phyloP scores from a whole-genome alignment of 2,888 invertebrate genomes.

The Microctonus hyperodae region DNA sequence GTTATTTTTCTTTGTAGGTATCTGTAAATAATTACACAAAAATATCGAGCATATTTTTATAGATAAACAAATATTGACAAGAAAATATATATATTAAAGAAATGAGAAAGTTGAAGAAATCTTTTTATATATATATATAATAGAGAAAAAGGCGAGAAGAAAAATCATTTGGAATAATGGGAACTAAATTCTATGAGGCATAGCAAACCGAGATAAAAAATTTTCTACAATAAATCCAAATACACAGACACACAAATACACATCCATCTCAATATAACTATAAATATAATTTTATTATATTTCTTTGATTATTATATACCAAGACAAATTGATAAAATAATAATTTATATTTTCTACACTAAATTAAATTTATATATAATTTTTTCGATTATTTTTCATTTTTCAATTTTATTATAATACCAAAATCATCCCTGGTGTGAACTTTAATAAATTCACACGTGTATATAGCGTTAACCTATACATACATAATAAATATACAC shows the following conservation, averaged over 20 bases:
- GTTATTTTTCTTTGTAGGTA: neutral
- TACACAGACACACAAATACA: neutral
- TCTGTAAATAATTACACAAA: neutral
- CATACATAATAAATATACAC: no score
- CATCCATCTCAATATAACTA: no score
- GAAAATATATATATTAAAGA: neutral
- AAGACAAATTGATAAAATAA: neutral
- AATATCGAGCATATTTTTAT: neutral
- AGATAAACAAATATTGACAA: neutral
- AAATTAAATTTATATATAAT: conserved; percentile 33
- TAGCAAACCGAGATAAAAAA: conserved; percentile 32
- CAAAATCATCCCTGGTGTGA: no score
- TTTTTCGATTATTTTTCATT: conserved; percentile 23
- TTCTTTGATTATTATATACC: conserved; percentile 3
- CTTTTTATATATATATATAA: conserved; percentile 2
- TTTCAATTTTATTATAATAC: neutral
- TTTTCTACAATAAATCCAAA: conserved; percentile 1
- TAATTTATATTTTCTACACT: conserved; percentile 25
- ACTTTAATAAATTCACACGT: no score
- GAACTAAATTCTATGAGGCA: conserved; percentile 42
- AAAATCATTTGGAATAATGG: conserved; percentile 17
- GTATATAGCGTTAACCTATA: no score
- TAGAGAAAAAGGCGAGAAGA: conserved; percentile 25
- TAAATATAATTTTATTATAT: conserved; percentile 20
- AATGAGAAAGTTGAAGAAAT: conserved; percentile 3